A percentile compares a stretch with the other conserved stretches of the same genome.
phyloP scores from a whole-genome alignment of 2,113 vertebrate species.

The Ceyx margarethae region DNA sequence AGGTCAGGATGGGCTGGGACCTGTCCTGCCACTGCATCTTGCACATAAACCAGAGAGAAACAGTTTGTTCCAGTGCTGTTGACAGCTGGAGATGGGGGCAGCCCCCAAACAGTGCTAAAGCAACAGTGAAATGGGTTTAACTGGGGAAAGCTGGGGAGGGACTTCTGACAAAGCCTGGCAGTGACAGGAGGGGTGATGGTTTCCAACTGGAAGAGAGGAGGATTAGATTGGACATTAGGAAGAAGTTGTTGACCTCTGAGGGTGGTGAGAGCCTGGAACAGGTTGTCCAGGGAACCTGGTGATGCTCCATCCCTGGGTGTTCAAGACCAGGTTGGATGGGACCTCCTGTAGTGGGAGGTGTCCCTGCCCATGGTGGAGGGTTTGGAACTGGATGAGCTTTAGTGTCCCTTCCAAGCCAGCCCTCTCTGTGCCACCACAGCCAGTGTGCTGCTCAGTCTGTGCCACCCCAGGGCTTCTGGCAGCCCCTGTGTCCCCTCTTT shows the following conservation, averaged over 20 bases:
- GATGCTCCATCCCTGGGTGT: no score
- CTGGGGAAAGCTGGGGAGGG: no score
- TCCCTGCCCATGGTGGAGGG: no score
- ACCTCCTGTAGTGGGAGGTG: no score
- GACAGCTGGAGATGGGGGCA: not conserved
- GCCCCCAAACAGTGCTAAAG: not conserved
- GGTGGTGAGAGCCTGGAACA: no score
- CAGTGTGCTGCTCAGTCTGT: accelerated
- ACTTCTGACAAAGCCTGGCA: no score
- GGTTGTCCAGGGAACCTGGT: no score
- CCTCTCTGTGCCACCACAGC: not conserved
- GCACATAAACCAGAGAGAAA: not conserved
- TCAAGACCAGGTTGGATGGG: no score
- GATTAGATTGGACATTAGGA: no score
- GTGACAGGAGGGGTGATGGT: no score
- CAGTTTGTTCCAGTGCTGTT: not conserved
- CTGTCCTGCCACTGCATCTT: not conserved
- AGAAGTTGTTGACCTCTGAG: no score
- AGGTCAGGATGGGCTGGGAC: not conserved
- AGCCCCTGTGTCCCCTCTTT: accelerated
- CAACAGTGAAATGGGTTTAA: not conserved
- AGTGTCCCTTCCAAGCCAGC: not conserved
- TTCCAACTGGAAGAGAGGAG: no score
- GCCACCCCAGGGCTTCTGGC: not conserved
- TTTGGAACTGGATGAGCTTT: not conserved